These are phyloP conservation scores for Mycetomoellerius zeteki DNA, from an alignment of 1,140 invertebrate species.

Conservation along the genomic window DNA sequence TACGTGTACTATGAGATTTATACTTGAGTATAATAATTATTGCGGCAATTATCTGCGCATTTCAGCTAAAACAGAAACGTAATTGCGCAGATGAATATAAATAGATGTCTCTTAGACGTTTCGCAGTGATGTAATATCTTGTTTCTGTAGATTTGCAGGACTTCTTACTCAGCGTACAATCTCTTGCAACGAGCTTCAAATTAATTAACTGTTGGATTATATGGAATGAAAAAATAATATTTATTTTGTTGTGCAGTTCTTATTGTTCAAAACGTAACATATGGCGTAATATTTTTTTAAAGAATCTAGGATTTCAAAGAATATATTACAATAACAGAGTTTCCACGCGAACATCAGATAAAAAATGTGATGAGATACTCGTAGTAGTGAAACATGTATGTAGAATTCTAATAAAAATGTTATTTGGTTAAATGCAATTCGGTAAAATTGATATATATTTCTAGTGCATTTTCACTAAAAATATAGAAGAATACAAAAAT, in stretches of 20 bases:
- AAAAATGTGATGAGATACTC: neutral
- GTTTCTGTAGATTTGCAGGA: conserved; percentile 39
- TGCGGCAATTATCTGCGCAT: neutral
- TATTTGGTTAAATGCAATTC: neutral
- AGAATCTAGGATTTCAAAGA: neutral
- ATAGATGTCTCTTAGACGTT: neutral
- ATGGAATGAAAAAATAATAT: neutral
- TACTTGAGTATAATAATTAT: neutral
- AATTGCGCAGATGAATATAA: neutral
- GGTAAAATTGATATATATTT: neutral
- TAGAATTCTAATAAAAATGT: neutral
- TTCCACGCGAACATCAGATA: neutral
- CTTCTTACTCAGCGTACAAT: conserved; percentile 55
- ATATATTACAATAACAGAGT: neutral
- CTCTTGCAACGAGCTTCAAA: neutral
- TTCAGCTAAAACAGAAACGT: neutral
- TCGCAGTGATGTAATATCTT: neutral
- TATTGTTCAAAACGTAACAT: neutral
- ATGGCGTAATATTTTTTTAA: neutral
- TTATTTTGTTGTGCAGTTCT: conserved; percentile 5
- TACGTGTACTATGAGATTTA: neutral
- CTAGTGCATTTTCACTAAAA: neutral
- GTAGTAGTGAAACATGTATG: neutral
- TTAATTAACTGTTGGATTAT: neutral
- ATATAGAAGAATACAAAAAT: neutral